phyloP scores from a whole-genome alignment of 1,140 invertebrate genomes.

The Zelostemma sp. region DNA sequence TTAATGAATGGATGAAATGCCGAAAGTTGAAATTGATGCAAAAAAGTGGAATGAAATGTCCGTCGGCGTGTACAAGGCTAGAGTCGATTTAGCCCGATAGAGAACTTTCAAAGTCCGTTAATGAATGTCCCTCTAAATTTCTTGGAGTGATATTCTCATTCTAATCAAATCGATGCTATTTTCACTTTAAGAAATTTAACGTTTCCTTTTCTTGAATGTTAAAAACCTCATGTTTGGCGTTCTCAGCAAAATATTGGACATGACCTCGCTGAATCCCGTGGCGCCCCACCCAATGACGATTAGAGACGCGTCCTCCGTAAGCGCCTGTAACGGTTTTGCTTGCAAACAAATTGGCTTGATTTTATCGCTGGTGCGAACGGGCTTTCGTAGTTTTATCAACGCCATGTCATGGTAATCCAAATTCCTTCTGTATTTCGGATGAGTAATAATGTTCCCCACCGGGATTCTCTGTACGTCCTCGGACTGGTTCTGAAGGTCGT shows the following conservation, averaged over 20 bases:
- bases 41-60: background rate
- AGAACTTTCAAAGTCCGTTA: constrained; percentile 20
- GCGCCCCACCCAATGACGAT: constrained; percentile 61
- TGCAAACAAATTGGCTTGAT: constrained; percentile 67
- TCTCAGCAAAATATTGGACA: constrained; percentile 48
- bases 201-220: background rate
- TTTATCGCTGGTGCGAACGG: constrained; percentile 48
- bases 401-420: constrained; percentile 70
- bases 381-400: constrained; percentile 61
- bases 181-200: no score
- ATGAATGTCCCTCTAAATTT: constrained; percentile 21
- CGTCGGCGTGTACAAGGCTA: background rate
- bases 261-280: constrained; percentile 36
- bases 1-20: no score
- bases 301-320: constrained; percentile 37
- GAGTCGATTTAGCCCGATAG: background rate
- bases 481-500: constrained; percentile 39
- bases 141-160: no score
- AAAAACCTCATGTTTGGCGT: constrained; percentile 55
- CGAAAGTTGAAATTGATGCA: background rate
- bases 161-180: no score
- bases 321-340: constrained; percentile 50
- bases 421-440: constrained; percentile 65
- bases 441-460: constrained; percentile 53
- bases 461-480: constrained; percentile 50